These are phyloP conservation scores for Squalus acanthias DNA, from an alignment of 2,797 vertebrate species.

Conservation along the genomic window DNA sequence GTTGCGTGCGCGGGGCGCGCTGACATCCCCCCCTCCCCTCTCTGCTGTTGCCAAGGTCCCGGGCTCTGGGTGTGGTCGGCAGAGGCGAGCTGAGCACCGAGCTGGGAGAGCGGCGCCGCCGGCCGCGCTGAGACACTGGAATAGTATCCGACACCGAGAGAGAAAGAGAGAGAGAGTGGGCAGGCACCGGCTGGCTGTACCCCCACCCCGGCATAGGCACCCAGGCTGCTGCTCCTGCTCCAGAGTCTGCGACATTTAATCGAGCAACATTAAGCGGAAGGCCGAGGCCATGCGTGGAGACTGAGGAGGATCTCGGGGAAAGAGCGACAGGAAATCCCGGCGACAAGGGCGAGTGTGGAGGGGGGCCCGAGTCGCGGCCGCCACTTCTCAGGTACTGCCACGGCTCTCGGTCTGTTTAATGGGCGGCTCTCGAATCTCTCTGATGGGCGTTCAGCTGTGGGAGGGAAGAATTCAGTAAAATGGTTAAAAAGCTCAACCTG, in stretches of 20 bases:
- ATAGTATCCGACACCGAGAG: background rate
- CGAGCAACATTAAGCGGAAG: background rate
- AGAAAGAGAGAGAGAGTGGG: background rate
- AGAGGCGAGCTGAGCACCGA: background rate
- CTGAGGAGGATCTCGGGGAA: background rate
- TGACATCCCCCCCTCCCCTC: background rate
- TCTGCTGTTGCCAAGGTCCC: background rate
- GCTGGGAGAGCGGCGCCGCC: background rate
- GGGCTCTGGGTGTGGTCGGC: conserved; percentile 1
- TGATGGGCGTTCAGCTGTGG: background rate
- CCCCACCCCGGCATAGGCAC: no score
- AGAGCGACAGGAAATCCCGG: background rate
- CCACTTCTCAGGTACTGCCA: background rate
- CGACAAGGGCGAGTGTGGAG: background rate
- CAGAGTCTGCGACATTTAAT: background rate
- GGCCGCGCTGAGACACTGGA: background rate
- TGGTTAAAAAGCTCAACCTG: background rate
- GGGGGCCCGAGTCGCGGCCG: background rate
- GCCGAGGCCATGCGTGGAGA: background rate
- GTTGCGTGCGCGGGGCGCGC: background rate
- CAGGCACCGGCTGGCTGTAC: background rate
- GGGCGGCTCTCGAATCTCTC: background rate
- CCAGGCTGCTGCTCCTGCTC: background rate
- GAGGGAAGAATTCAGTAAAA: background rate
- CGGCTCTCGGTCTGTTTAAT: background rate